Base-by-base conservation (phyloP, 2,797 vertebrate genomes). In the Myripristis jacobus region DNA sequence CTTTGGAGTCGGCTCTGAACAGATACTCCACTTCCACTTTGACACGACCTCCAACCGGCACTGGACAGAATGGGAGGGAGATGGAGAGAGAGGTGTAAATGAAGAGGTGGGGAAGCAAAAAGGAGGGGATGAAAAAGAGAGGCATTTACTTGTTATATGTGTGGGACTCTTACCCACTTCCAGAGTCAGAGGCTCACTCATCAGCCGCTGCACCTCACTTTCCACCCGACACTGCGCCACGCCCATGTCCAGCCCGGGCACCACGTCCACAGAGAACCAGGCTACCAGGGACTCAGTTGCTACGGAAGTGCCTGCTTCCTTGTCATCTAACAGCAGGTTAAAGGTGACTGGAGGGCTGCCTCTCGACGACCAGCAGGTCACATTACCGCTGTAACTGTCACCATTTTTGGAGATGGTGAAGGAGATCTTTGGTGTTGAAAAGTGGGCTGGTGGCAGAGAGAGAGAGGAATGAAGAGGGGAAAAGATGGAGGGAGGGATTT, bases 281-380 rank as follows among this genome's bases (percentile, higher is more conserved):
- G 74, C 87, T 15, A 63, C 6, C 4, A 90, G 82, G 0, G 87
- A 82, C 16, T 83, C 78, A 2, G 75, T 57, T 0, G 59, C 76
- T 8, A 74, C 69, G 29, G 77, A 51, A 0, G 81, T 77, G 5
- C 34, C 61, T 25, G 77, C 54, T 54, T 82, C 79, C 48, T 21
- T 67, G 19, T 76, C 80, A 10, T 92, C 87, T 8, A 93, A 2
- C 4, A 64, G 52, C 6, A 95, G 75, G 44, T 70, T 80, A 52
- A 94, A 91, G 44, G 80, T 92, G 38, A 90, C 86, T 0, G 94
- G 94, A 21, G 81, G 89, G 41, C 80, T 93, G 15, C 94, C 94
- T 48, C 73, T 85, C 0, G 77, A 72, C 9, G 86, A 83, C 77
- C 83, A 66, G 80, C 94, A 95, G 66, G 78, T 93, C 13, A 95